Base-by-base conservation (phyloP, 2,113 vertebrate species). In the Campylorhamphus procurvoides region DNA sequence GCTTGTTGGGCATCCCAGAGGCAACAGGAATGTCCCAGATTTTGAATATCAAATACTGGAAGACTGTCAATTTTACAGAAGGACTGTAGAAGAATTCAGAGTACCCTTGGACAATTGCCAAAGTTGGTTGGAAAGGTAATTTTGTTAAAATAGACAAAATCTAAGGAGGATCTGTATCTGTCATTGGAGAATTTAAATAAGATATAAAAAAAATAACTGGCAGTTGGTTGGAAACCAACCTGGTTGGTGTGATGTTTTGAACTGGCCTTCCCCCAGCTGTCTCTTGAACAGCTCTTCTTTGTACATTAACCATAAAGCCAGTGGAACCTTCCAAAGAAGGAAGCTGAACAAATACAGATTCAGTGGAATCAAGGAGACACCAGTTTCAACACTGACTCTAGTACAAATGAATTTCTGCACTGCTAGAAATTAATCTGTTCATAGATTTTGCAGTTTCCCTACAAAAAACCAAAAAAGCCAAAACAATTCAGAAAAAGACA, bases 211-310 rank as follows among this genome's bases (percentile, higher is more conserved):
- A 73, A 14, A 14, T 8, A 59, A 60, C 56, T 87, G 88, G 56
- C 20, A 72, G 56, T 52, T 90, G 55, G 23, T 10, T 89, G 69
- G 72, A 84, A 84, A 88, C 53, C 37, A 84, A 11, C 14, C 3
- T 9, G 23, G 29, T 27, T 92, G 91, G 64, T 86, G 52, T 84
- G 75, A 44, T 90, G 49, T 68, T 97, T 83, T 74, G 56, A 80
- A 89, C 49, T 94, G 92, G 50, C 64, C 52, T 89, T 93, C 64
- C 27, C 95, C 76, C 91, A 94, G 84, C 44, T 87, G 40, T 68
- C 66, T 90, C 50, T 20, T 84, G 75, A 95, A 96, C 44, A 93
- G 72, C 44, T 94, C 69, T 69, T 94, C 73, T 90, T 94, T 96
- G 66, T 95, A 72, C 29, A 39, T 10, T 37, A 40, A 79, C 85